Base-by-base conservation (phyloP, 2,113 vertebrate species). In the Ctenodactylus gundi region DNA sequence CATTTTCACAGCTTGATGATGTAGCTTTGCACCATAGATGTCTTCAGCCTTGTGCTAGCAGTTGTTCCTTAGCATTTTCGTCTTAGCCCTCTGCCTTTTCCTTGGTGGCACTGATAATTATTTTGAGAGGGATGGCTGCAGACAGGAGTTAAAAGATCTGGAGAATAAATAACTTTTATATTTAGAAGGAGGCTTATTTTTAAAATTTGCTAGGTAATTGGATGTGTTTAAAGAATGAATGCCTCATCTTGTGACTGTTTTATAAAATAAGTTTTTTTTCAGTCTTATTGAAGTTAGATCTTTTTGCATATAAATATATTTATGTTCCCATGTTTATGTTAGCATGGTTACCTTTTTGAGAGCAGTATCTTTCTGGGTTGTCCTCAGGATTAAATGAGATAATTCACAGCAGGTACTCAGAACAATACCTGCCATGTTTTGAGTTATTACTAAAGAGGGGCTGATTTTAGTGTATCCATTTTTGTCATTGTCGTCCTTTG, bases 1-100 rank as follows among this genome's bases (percentile, higher is more conserved):
- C 44, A 36, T 77, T 93, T 89, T 94, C 76, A 73, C 44, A 94
- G 36, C 53, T 94, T 92, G 75, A 67, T 67, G 57, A 58, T 77
- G n/a, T 5, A 65, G 55, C 72, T 88, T 93, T 89, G 49, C 7
- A 64, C 20, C 70, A 3, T 31, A 72, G 41, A 23, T 57, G 60
- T 65, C 68, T 73, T 76, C 68, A 76, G 58, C 53, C 39, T 58
- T 64, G 36, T 41, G 29, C 36, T 64, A 10, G 53, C 62, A 36
- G 49, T 15, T 23, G 0, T 31, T 72, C 23, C 34, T 76, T 80
- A 53, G 67, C 7, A 11, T 80, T 81, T 57, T 60, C 21, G 84
- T 53, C 21, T 73, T 85, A 82, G 25, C 36, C 31, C 44, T 90
- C 44, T 76, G 41, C 13, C 12, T 85, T 70, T 57, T 27, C 27